Percentiles rank a stretch among this genome's conserved stretches.
Evolutionary conservation across 2,113 vertebrate genomes (phyloP).

Genomic region (Ageneiosus marmoratus): DNA sequence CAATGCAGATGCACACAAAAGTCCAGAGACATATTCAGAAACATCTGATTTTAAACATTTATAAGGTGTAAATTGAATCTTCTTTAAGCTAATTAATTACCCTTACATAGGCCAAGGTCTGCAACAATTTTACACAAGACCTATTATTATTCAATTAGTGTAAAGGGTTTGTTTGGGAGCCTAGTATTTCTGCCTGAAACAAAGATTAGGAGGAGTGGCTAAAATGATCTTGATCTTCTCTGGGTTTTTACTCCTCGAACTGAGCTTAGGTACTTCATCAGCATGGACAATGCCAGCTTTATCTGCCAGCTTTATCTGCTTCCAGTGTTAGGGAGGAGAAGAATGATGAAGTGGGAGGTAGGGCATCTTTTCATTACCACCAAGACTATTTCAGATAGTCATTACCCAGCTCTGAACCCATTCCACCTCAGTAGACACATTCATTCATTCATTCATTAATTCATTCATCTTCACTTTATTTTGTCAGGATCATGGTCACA

Average conservation of each 20-base stretch:
- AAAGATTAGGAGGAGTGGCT: slow-evolving; percentile 42
- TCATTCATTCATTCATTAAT: slow-evolving; percentile 12
- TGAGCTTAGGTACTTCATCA: slow-evolving; percentile 32
- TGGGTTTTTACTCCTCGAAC: slow-evolving; percentile 39
- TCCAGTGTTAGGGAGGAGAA: slow-evolving; percentile 16
- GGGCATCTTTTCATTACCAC: slow-evolving; percentile 18
- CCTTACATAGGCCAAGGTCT: slow-evolving; percentile 40
- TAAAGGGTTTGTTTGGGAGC: slow-evolving; percentile 59
- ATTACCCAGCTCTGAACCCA: slow-evolving; percentile 13
- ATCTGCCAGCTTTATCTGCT: slow-evolving; percentile 56
- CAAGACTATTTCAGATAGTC: slow-evolving; percentile 18
- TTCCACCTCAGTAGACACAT: neutral
- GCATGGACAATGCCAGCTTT: slow-evolving; percentile 45
- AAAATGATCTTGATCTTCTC: slow-evolving; percentile 48
- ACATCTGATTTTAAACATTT: neutral
- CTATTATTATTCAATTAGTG: slow-evolving; percentile 60
- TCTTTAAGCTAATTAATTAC: slow-evolving; percentile 25
- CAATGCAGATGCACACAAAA: neutral
- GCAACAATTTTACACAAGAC: slow-evolving; percentile 48
- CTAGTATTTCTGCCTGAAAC: slow-evolving; percentile 48
- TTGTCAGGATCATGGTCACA: neutral
- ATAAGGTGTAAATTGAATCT: neutral
- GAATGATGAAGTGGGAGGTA: slow-evolving; percentile 34
- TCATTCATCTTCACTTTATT: neutral
- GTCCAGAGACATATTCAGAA: neutral